These are phyloP conservation scores for Dipodomys ordii DNA, from an alignment of 2,113 vertebrate species.

Conservation along the genomic window DNA sequence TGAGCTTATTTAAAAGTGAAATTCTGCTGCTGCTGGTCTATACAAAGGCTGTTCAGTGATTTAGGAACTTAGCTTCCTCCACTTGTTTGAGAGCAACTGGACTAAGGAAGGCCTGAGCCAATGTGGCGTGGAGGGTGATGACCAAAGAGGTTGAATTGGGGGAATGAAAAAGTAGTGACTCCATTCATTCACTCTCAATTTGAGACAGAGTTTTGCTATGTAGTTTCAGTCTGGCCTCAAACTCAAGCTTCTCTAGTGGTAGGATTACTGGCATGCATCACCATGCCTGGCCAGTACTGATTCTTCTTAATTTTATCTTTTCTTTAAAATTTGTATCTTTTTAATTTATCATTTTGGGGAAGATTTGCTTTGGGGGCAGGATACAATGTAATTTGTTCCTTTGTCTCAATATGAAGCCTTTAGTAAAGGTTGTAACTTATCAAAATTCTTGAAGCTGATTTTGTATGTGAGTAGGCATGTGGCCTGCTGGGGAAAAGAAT, in stretches of 20 bases:
- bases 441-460: background rate
- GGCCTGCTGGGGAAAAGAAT: background rate
- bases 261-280: background rate
- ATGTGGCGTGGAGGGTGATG: background rate
- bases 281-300: background rate
- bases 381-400: background rate
- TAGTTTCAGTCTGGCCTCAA: background rate
- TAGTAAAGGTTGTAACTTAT: background rate
- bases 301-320: background rate
- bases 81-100: background rate
- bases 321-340: background rate
- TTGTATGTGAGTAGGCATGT: background rate
- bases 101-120: background rate
- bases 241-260: background rate
- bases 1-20: background rate
- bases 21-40: background rate
- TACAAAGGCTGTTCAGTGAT: background rate
- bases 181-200: too few species aligned
- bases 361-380: background rate
- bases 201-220: background rate
- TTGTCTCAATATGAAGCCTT: background rate
- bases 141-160: background rate
- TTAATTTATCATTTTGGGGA: background rate
- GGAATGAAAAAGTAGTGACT: background rate
- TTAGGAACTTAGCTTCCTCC: background rate